Conservation (phyloP, 2,888 invertebrate species). For the Aplocera efformata region DNA sequence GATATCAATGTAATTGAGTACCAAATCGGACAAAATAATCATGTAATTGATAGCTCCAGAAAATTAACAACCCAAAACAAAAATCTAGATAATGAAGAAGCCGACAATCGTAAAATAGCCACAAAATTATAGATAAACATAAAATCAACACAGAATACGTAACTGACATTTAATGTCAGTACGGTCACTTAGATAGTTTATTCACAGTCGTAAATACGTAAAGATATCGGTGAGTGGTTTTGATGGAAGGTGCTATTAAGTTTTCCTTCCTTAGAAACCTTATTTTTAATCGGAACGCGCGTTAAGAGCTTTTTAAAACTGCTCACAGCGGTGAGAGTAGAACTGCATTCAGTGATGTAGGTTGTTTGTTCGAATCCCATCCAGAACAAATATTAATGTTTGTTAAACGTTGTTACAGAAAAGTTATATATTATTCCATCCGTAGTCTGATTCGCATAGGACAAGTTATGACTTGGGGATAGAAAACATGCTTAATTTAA, state of each 20-base stretch:
- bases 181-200: constrained; percentile 32
- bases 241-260: constrained; percentile 1
- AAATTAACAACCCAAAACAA: constrained; percentile 38
- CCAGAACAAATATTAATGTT: too few relatives aligned
- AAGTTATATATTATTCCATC: too few relatives aligned
- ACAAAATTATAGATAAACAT: constrained; percentile 24
- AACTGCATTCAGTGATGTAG: too few relatives aligned
- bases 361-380: too few relatives aligned
- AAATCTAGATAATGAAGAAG: constrained; percentile 43
- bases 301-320: too few relatives aligned
- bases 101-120: constrained; percentile 44
- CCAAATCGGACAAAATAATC: constrained; percentile 7
- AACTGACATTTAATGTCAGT: too few relatives aligned
- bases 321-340: too few relatives aligned
- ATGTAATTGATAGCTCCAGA: constrained; percentile 14
- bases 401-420: too few relatives aligned
- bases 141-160: neutral
- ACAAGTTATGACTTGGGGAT: too few relatives aligned
- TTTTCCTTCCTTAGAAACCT: neutral
- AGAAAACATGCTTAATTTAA: too few relatives aligned
- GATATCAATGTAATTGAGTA: neutral
- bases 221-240: constrained; percentile 34
- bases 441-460: too few relatives aligned
- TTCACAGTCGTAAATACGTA: constrained; percentile 52
- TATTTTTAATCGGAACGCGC: too few relatives aligned